These are phyloP conservation scores for Amphilophus citrinellus DNA, from an alignment of 2,113 vertebrate genomes.

Conservation along the genomic window DNA sequence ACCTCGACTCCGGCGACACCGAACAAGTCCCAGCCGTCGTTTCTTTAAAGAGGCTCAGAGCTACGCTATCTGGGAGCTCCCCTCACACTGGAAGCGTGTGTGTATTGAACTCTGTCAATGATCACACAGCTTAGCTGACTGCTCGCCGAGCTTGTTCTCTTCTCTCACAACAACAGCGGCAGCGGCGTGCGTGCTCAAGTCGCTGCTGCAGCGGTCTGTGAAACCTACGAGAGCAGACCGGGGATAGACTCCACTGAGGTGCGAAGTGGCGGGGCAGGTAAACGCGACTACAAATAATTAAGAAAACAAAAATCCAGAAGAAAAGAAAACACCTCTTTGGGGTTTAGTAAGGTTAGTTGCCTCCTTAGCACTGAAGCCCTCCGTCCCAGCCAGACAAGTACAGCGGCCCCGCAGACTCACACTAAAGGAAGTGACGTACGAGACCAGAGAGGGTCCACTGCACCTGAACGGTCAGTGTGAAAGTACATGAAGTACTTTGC, in stretches of 20 bases:
- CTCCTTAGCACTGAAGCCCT: slow-evolving; percentile 51
- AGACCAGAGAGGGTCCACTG: slow-evolving; percentile 60
- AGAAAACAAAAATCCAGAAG: not conserved
- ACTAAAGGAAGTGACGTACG: slow-evolving; percentile 81
- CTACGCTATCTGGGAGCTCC: not conserved
- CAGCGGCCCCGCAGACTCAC: slow-evolving; percentile 64
- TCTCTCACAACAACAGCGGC: slow-evolving; percentile 58
- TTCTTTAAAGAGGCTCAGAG: not conserved
- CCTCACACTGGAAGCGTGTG: slow-evolving; percentile 60
- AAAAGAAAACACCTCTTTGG: slow-evolving; percentile 8
- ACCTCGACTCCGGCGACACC: slow-evolving; percentile 44
- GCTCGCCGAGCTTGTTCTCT: slow-evolving; percentile 69
- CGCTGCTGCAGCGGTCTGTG: slow-evolving; percentile 57
- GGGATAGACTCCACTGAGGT: slow-evolving; percentile 22
- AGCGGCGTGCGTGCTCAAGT: slow-evolving; percentile 56
- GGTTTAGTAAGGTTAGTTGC: slow-evolving; percentile 40
- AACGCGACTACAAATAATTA: not conserved
- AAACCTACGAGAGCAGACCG: slow-evolving; percentile 14
- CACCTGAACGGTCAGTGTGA: slow-evolving; percentile 55
- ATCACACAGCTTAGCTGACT: slow-evolving; percentile 78
- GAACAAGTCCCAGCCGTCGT: not conserved
- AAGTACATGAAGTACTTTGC: slow-evolving; percentile 62
- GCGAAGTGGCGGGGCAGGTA: not conserved
- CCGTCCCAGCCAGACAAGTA: slow-evolving; percentile 61
- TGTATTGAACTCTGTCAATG: slow-evolving; percentile 84